A percentile compares a stretch with the other conserved stretches of the same genome.
Conservation (phyloP, 2,113 vertebrate species). For the Murina feae region DNA sequence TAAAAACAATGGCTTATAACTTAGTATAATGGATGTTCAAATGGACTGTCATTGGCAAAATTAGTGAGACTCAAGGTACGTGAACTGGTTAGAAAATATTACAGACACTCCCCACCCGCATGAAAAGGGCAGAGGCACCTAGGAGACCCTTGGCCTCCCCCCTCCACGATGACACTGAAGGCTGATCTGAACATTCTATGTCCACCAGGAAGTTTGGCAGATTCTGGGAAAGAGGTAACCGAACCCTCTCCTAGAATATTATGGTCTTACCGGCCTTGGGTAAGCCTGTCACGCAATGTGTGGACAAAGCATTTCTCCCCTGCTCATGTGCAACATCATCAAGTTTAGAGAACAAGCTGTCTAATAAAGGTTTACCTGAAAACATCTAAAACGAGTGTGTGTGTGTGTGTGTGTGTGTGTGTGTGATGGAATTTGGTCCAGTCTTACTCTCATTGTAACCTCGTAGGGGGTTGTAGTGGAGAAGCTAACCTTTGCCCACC, state of each 20-base stretch:
- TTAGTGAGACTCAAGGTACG: neutral
- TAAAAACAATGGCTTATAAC: neutral
- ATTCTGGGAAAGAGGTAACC: neutral
- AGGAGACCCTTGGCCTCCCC: neutral
- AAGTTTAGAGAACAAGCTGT: slow-evolving; percentile 1
- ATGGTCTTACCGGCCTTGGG: neutral
- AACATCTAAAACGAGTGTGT: neutral
- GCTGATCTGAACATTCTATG: neutral
- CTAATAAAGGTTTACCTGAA: slow-evolving; percentile 3
- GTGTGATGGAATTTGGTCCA: neutral
- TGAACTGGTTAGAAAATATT: neutral
- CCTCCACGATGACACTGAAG: neutral
- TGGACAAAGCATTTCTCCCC: neutral
- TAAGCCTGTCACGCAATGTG: neutral
- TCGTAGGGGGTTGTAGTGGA: neutral
- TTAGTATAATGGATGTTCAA: neutral
- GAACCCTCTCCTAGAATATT: neutral
- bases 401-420: neutral
- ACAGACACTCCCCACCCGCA: neutral
- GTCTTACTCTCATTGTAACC: neutral
- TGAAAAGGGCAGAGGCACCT: neutral
- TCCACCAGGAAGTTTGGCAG: neutral
- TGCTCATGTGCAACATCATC: neutral
- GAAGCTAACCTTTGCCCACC: neutral
- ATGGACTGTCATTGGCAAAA: neutral